These are phyloP conservation scores for Phalacrocorax brasilianus DNA, from an alignment of 2,113 vertebrate genomes.

Conservation along the genomic window DNA sequence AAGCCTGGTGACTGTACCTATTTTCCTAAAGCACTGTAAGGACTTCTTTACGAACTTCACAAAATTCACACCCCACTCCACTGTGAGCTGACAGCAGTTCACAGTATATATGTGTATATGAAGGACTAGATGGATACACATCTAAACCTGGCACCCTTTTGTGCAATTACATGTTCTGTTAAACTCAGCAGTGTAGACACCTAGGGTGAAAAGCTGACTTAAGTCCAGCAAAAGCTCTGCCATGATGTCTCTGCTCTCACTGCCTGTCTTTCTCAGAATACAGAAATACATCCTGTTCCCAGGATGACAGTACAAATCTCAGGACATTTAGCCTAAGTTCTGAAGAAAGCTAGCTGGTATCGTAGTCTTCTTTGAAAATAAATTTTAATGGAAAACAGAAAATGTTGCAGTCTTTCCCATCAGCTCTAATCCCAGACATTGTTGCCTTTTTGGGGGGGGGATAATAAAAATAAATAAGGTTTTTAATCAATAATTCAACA, in stretches of 20 bases:
- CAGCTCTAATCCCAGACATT: neutral
- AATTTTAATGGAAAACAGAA: neutral
- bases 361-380: neutral
- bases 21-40: neutral
- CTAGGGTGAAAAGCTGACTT: neutral
- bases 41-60: neutral
- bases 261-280: neutral
- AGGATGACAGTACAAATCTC: neutral
- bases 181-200: neutral
- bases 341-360: neutral
- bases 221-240: neutral
- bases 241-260: neutral
- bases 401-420: neutral
- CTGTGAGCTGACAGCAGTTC: neutral
- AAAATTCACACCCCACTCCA: neutral
- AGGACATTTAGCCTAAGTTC: neutral
- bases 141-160: neutral
- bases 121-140: neutral
- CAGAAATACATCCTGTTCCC: neutral
- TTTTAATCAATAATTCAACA: neutral
- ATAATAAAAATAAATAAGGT: too few species aligned
- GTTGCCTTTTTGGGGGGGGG: neutral
- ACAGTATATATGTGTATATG: too few species aligned
- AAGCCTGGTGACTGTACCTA: neutral
- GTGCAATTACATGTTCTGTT: neutral